Conservation (phyloP, 53 echinoderm and acorn worm species). For the Crossaster papposus region DNA sequence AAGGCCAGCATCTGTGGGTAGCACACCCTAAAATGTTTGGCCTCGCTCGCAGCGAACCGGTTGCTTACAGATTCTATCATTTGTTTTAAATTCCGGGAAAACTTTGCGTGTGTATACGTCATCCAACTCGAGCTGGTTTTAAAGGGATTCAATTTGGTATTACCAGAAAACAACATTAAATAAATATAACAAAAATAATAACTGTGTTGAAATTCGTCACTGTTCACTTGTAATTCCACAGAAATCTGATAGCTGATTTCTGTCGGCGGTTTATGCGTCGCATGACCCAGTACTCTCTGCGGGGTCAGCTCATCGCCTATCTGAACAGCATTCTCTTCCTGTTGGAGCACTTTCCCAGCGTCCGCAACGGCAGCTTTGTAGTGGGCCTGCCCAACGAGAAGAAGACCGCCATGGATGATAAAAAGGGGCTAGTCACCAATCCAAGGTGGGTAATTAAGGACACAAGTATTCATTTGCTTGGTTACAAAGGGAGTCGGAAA, state of each 20-base stretch:
- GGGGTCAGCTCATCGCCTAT: conserved; percentile 93
- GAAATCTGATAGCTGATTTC: conserved; percentile 79
- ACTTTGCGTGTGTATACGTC: too few species aligned
- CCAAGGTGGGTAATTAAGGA: conserved; percentile 72
- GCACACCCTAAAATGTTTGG: too few species aligned
- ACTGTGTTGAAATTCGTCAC: not conserved
- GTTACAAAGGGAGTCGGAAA: too few species aligned
- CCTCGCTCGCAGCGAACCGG: too few species aligned
- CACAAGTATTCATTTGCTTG: too few species aligned
- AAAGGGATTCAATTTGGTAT: too few species aligned
- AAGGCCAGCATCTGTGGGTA: too few species aligned
- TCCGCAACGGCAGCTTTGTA: conserved; percentile 78
- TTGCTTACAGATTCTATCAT: too few species aligned
- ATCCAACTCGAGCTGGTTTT: too few species aligned
- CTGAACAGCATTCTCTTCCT: conserved; percentile 82
- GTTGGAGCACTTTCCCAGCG: conserved; percentile 73
- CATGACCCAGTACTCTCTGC: conserved; percentile 93
- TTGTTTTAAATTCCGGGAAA: too few species aligned
- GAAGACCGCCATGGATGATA: conserved; percentile 84
- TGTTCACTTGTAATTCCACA: not conserved
- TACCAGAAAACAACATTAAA: too few species aligned
- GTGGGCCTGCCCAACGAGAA: conserved; percentile 89
- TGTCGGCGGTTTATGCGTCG: conserved; percentile 85
- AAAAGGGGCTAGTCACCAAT: conserved; percentile 77
- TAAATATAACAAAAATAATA: conserved; percentile 61